Evolutionary conservation across 2,888 invertebrate genomes (phyloP).

Genomic region (Amblyjoppa fuscipennis): DNA sequence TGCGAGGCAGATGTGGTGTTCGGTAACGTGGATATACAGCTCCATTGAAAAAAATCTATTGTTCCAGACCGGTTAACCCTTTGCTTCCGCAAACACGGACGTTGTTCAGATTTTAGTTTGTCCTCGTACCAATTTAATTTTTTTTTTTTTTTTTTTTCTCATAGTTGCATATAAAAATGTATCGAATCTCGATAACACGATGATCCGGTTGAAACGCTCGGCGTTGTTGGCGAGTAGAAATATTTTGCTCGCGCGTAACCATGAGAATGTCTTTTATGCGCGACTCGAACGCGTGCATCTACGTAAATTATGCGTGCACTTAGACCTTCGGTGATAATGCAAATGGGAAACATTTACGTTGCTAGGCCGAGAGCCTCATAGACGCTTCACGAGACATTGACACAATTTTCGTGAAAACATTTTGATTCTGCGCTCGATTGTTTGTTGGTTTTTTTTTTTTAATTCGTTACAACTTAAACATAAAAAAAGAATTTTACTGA

Average conservation of each 20-base stretch:
- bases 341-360: slow-evolving; percentile 74
- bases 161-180: not conserved
- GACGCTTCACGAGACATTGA: slow-evolving; percentile 44
- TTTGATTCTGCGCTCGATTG: not conserved
- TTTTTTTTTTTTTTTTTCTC: not conserved
- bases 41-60: slow-evolving; percentile 7
- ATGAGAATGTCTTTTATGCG: slow-evolving; percentile 45
- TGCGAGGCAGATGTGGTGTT: slow-evolving; percentile 49
- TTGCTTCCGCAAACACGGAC: not conserved
- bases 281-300: slow-evolving; percentile 60
- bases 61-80: slow-evolving; percentile 4
- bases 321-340: slow-evolving; percentile 80
- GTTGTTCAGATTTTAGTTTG: not conserved
- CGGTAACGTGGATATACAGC: slow-evolving; percentile 19
- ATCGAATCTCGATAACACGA: too few species aligned
- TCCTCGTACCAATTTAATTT: not conserved
- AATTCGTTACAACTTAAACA: not conserved
- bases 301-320: slow-evolving; percentile 80
- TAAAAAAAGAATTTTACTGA: not conserved
- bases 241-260: slow-evolving; percentile 49
- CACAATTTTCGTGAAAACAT: slow-evolving; percentile 47
- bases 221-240: slow-evolving; percentile 22
- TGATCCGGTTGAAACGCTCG: too few species aligned
- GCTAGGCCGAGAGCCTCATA: slow-evolving; percentile 38
- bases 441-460: too few species aligned